Evolutionary conservation across 2,113 vertebrate genomes (phyloP), one percentile per base, ranked within the genome.

Genomic region (Tylochromis polylepis): DNA sequence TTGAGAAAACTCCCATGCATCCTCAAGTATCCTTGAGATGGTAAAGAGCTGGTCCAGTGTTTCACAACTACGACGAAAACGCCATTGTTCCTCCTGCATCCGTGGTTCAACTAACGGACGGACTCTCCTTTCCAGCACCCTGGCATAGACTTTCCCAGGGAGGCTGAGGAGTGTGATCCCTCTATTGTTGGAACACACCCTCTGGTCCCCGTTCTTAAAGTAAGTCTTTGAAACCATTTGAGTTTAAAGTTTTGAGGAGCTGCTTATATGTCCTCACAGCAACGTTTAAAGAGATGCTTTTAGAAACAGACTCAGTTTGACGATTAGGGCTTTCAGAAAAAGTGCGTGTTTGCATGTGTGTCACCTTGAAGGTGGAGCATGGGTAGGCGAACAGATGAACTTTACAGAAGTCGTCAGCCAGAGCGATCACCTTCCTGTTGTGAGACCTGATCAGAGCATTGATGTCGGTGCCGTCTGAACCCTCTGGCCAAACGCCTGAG

Each of bases 401-500:
- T 95, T 99, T 99, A 94, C 99, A 99, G 93, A 99, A 99, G 93
- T 99, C 99, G 75, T 99, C 99, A 20, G 99, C 99, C 77, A 99
- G 95, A 29, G 99, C 99, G 27, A 99, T 97, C 87, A 99, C 99
- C 89, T 97, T 99, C 84, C 98, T 96, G 82, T 97, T 98, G 95
- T 97, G 98, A 79, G 99, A 98, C 56, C 99, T 95, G 43, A 98
- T 96, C 91, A 99, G 96, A 5, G 99, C 99, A 12, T 99, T 99
- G 95, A 99, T 99, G 90, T 99, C 99, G 6, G 99, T 99, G 15
- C 99, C 99, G 11, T 99, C 99, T 0, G 99, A 99, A 8, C 99
- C 99, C 94, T 99, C 99, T 0, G 99, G 99, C 99, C 99, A 99
- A 83, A 99, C 99, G 70, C 99, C 98, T 99, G 34, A 22, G 3